Base-by-base conservation (phyloP, 92 coral and sea anemone genomes). In the Heliopora coerulea region DNA sequence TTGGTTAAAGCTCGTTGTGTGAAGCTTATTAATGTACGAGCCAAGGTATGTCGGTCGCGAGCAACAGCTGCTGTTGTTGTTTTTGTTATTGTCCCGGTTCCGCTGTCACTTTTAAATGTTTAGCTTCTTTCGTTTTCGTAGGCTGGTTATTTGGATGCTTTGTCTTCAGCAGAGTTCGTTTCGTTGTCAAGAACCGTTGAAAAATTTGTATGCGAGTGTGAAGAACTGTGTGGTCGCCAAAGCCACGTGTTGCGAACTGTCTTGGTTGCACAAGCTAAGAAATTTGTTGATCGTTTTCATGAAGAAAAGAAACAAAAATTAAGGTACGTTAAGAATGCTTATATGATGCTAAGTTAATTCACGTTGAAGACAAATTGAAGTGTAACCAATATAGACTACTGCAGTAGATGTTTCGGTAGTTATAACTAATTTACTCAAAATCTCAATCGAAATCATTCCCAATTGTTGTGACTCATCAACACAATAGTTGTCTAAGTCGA, bases 1-100 rank as follows among this genome's bases (percentile, higher is more conserved):
- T 83, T 90, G 88, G 98, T 95, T 23, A 96, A 93, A 88, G 89
- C 91, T 7, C 82, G 98, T 28, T 93, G 98, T 65, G 96, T 96
- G 18, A 93, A 93, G 77, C 88, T 93, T 14, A 93, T 90, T 61
- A 93, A 93, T 61, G 82, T 93, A 39, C 81, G 98, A 88, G 91
- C 95, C 58, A 93, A 93, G 98, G 98, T 93, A 31, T n/a, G 52
- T 15, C 2, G 14, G 7, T 7, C 15, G 2, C 17, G n/a, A 6
- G 2, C n/a, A 15, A n/a, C 17, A 6, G 52, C 52, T 46, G 14
- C 14, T 6, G 52, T 15, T 46, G 3, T 46, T 15, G 12, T 46
- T 15, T 8, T 46, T 37, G 42, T 37, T 46, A 46, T 46, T 46
- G n/a, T 8, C 52, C n/a, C n/a, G 2, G n/a, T n/a, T n/a, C n/a